These are phyloP conservation scores for Microtus richardsoni DNA, from an alignment of 2,113 vertebrate species.

Conservation along the genomic window DNA sequence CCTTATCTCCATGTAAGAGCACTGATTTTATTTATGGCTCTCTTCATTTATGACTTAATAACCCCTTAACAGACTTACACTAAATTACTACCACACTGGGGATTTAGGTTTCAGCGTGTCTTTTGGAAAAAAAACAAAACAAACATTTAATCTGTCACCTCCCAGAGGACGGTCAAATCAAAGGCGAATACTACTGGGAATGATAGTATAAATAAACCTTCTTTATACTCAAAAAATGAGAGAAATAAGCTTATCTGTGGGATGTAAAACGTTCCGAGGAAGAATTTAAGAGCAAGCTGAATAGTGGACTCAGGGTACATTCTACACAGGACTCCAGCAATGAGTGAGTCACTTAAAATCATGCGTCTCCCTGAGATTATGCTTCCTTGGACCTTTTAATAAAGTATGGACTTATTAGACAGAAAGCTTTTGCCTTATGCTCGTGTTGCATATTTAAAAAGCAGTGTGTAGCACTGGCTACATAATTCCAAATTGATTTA, in stretches of 20 bases:
- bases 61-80: background rate
- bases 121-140: background rate
- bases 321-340: background rate
- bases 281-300: background rate
- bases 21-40: background rate
- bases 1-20: background rate
- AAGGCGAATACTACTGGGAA: background rate
- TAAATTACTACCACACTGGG: background rate
- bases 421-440: background rate
- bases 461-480: background rate
- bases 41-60: background rate
- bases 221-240: background rate
- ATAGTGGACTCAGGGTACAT: background rate
- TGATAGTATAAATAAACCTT: background rate
- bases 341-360: background rate
- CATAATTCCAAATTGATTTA: constrained; percentile 28
- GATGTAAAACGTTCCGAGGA: background rate
- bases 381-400: background rate
- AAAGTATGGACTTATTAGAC: background rate
- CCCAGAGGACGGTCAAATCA: background rate
- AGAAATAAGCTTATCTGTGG: background rate
- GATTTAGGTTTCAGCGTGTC: background rate
- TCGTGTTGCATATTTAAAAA: constrained; percentile 25
- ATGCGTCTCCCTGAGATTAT: background rate
- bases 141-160: background rate